phyloP scores from a whole-genome alignment of 2,888 invertebrate species.

The Ferdinandea cuprea region DNA sequence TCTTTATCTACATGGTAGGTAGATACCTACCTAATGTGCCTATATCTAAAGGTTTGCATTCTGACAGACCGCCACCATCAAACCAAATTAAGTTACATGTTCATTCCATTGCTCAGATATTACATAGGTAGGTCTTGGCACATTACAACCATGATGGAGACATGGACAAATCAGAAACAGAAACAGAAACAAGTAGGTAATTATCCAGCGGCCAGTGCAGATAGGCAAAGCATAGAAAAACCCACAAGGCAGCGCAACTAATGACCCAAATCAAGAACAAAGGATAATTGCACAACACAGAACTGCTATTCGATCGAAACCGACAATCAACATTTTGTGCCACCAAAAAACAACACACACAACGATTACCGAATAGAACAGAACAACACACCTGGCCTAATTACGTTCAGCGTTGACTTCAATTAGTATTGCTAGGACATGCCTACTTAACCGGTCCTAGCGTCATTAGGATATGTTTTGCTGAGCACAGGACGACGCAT shows the following conservation, averaged over 20 bases:
- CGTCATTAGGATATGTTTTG: conserved; percentile 63
- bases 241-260: conserved; percentile 50
- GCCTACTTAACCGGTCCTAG: conserved; percentile 45
- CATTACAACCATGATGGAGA: background rate
- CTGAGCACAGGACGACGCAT: conserved; percentile 38
- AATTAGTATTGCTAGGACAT: conserved; percentile 59
- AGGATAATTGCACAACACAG: conserved; percentile 48
- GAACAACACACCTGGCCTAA: conserved; percentile 61
- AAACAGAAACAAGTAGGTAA: conserved; percentile 25
- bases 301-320: conserved; percentile 51
- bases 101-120: no score
- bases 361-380: conserved; percentile 13
- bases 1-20: no score
- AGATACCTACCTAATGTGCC: no score
- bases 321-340: conserved; percentile 58
- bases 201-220: conserved; percentile 15
- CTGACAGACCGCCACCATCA: background rate
- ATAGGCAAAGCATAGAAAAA: conserved; percentile 36
- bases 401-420: conserved; percentile 61
- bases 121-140: background rate
- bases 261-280: conserved; percentile 64
- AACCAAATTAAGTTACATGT: background rate
- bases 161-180: conserved; percentile 17
- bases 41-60: no score
- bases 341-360: conserved; percentile 42